Base-by-base conservation (phyloP, 2,797 vertebrate genomes). In the Aulostomus chinensis region DNA sequence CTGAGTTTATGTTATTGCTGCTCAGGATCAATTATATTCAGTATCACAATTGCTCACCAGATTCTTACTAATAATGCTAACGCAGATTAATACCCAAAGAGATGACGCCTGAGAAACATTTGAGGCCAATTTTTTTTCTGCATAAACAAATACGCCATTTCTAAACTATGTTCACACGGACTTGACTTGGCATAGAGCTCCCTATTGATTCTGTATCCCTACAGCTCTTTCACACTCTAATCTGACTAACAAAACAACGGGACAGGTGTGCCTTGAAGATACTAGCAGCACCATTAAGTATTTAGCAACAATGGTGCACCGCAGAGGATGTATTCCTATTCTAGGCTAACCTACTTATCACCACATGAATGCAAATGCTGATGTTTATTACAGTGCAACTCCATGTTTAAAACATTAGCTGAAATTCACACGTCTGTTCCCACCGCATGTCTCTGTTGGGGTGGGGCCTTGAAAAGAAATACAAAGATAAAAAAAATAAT, bases 261-360 rank as follows among this genome's bases (percentile, higher is more conserved):
- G 79, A 86, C 86, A 85, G 80, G 81, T 87, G 81, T 79, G 78
- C 68, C 77, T 85, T 86, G 82, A 89, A 86, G 85, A 88, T 88
- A 87, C 85, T 86, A 76, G 70, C 83, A 76, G 81, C 64, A 63
- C 76, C 76, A 86, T 88, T 87, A 86, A 87, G 84, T 88, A 86
- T 88, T 87, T 85, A 87, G 80, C 78, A 82, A 82, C 73, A 86
- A 87, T 81, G 68, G 76, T 73, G 59, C 68, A 76, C 81, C 76
- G 17, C 78, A 74, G 80, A 81, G 68, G 73, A 78, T 80, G 70
- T 68, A 70, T 83, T 83, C 68, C 73, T 78, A 71, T 85, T 81
- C 82, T 66, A 43, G 75, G 69, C 31, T 83, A 88, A 85, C 86
- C 88, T 85, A 88, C 73, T 88, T 88, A 80, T 80, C 81, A 66